phyloP scores from a whole-genome alignment of 2,797 vertebrate genomes.

The Eptatretus atami region DNA sequence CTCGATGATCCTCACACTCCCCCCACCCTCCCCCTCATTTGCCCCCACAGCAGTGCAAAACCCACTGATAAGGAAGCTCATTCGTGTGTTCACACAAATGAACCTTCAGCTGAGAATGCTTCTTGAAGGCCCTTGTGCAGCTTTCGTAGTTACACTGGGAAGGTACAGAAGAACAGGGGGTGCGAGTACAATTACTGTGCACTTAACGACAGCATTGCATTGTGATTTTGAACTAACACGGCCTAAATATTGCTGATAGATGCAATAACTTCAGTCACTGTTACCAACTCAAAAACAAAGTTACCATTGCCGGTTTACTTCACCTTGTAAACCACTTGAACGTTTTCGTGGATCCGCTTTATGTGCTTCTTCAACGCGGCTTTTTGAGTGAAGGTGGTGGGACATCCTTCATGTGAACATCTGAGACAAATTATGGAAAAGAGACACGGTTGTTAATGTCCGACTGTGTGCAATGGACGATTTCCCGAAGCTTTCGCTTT shows the following conservation, averaged over 20 bases:
- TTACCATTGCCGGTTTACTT: constrained; percentile 10
- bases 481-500: too few species aligned
- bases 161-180: constrained; percentile 8
- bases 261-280: too few species aligned
- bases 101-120: constrained; percentile 36
- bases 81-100: constrained; percentile 33
- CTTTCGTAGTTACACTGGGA: constrained; percentile 30
- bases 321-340: constrained; percentile 24
- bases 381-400: constrained; percentile 26
- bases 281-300: too few species aligned
- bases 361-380: constrained; percentile 40
- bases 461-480: too few species aligned
- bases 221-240: neutral
- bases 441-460: neutral
- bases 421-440: constrained; percentile 15
- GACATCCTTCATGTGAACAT: constrained; percentile 28
- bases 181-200: too few species aligned
- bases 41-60: constrained; percentile 7
- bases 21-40: too few species aligned
- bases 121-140: constrained; percentile 36
- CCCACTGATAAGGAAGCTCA: constrained; percentile 32
- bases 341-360: constrained; percentile 26
- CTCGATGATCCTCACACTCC: too few species aligned
- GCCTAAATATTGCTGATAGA: too few species aligned
- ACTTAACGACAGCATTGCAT: too few species aligned